These are phyloP conservation scores for Forbesichthys papilliferus DNA, from an alignment of 2,113 vertebrate species.

Conservation along the genomic window DNA sequence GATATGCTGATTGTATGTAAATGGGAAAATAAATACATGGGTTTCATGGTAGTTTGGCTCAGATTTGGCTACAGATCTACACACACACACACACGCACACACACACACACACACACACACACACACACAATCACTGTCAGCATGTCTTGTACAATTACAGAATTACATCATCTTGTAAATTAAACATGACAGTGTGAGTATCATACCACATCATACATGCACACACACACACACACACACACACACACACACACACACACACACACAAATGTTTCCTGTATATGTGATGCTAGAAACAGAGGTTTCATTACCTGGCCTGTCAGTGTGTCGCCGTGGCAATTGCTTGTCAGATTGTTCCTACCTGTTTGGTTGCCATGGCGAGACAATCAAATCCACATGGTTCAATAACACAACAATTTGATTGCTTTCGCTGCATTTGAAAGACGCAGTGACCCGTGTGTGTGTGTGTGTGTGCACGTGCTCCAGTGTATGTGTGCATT, in stretches of 20 bases:
- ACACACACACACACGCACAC: too few species aligned
- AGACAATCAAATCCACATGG: constrained; percentile 51
- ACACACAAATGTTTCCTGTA: constrained; percentile 41
- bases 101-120: constrained; percentile 21
- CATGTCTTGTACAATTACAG: constrained; percentile 66
- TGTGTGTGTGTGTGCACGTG: not conserved
- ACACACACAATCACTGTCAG: constrained; percentile 2
- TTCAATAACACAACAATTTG: constrained; percentile 38
- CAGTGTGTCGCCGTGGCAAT: constrained; percentile 43
- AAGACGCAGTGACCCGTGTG: not conserved
- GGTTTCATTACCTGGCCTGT: constrained; percentile 74
- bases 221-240: constrained; percentile 21
- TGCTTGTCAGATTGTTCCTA: constrained; percentile 54
- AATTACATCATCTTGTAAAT: constrained; percentile 68
- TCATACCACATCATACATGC: constrained; percentile 28
- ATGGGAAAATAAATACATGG: too few species aligned
- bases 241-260: constrained; percentile 20
- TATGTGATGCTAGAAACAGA: constrained; percentile 52
- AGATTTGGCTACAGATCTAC: constrained; percentile 9
- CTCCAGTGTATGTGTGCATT: constrained; percentile 23
- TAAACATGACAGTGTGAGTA: constrained; percentile 67
- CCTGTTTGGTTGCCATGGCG: constrained; percentile 51
- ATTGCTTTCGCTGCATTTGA: constrained; percentile 31
- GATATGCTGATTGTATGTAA: too few species aligned
- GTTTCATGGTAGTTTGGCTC: not conserved